A percentile compares a stretch with the other conserved stretches of the same genome.
These are phyloP conservation scores for Eilema griseolum DNA, from an alignment of 2,888 invertebrate genomes.

Conservation along the genomic window DNA sequence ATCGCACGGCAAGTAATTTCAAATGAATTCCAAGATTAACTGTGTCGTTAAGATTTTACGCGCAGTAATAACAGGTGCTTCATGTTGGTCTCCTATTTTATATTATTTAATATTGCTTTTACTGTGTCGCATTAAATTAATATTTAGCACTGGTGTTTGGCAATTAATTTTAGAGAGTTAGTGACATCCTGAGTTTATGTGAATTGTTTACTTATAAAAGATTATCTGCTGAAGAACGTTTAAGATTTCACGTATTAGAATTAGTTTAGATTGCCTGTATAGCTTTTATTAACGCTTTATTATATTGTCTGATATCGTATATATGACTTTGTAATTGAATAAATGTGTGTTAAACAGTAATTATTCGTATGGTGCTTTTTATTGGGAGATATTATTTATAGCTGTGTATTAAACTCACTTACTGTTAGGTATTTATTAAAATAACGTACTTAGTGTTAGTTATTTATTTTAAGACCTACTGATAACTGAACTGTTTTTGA, in stretches of 20 bases:
- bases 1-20: constrained; percentile 28
- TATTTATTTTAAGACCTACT: too few relatives aligned
- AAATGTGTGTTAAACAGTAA: too few relatives aligned
- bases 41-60: constrained; percentile 31
- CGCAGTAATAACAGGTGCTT: constrained; percentile 14
- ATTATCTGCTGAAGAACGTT: too few relatives aligned
- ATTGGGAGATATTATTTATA: too few relatives aligned
- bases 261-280: neutral
- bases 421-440: too few relatives aligned
- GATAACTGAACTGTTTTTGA: too few relatives aligned
- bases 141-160: neutral
- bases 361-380: too few relatives aligned
- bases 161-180: neutral
- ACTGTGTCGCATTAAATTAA: constrained; percentile 16
- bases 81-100: constrained; percentile 20
- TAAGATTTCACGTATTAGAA: neutral
- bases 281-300: neutral
- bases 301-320: too few relatives aligned
- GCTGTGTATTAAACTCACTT: too few relatives aligned
- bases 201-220: neutral
- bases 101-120: constrained; percentile 18
- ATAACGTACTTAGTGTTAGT: too few relatives aligned
- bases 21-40: constrained; percentile 32
- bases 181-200: neutral
- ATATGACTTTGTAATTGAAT: too few relatives aligned